Percentiles rank a stretch among this genome's conserved stretches.
These are phyloP conservation scores for Meloidogyne exigua DNA, from an alignment of 1,140 invertebrate species.

Conservation along the genomic window DNA sequence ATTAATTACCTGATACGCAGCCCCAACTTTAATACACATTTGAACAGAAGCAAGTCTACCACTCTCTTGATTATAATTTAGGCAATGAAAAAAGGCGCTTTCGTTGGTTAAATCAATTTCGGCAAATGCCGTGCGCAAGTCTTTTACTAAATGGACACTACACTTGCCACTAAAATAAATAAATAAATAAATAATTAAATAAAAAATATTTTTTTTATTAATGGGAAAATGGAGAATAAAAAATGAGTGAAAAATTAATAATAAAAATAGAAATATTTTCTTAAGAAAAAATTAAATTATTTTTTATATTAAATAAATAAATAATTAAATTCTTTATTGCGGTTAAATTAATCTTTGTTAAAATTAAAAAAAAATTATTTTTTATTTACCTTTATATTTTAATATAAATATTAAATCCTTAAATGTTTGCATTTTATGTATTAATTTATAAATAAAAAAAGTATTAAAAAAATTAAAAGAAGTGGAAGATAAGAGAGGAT, in stretches of 20 bases:
- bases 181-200: slow-evolving; percentile 6
- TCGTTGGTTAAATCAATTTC: slow-evolving; percentile 37
- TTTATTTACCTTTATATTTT: too few relatives aligned
- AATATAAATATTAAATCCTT: too few relatives aligned
- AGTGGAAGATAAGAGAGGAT: not conserved
- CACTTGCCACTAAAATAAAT: slow-evolving; percentile 60
- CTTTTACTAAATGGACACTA: slow-evolving; percentile 43
- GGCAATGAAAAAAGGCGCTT: slow-evolving; percentile 68
- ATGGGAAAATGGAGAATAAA: not conserved
- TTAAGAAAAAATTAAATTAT: too few relatives aligned
- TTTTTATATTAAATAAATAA: too few relatives aligned
- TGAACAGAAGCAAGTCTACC: slow-evolving; percentile 77
- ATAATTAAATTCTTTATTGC: not conserved
- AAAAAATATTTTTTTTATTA: not conserved
- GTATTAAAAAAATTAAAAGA: not conserved
- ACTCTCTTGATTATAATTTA: slow-evolving; percentile 70
- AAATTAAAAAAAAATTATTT: too few relatives aligned
- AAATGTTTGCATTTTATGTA: too few relatives aligned
- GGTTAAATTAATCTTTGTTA: too few relatives aligned
- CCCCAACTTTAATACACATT: slow-evolving; percentile 89
- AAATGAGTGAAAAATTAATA: not conserved
- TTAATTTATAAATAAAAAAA: not conserved
- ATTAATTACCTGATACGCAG: slow-evolving; percentile 79
- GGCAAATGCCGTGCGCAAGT: slow-evolving; percentile 28
- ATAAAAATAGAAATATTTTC: too few relatives aligned